Evolutionary conservation across 2,797 vertebrate genomes (phyloP), one percentile per base, ranked within the genome.

Genomic region (Clamator glandarius): DNA sequence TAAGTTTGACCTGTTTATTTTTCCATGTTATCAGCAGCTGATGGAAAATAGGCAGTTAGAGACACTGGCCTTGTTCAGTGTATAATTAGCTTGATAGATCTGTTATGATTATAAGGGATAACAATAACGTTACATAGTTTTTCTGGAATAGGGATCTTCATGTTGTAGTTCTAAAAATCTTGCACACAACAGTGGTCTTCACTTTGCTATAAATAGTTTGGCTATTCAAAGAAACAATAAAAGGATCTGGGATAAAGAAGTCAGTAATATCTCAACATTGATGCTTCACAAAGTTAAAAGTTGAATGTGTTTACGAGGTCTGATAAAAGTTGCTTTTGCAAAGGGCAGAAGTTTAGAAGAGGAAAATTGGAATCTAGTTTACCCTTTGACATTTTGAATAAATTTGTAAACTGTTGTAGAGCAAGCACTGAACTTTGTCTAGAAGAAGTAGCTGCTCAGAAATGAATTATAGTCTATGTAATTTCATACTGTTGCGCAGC

Each of bases 401-500:
- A 9, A 48, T 51, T 23, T 66, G 39, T 66, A 29, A 80, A 54
- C 24, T 68, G 4, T 68, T 75, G 8, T 39, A 24, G 18, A 62
- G 12, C 6, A 23, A 86, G 21, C 14, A 21, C 29, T 41, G 51
- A 86, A 33, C 33, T 63, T 84, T 54, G 64, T 46, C 33, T 35
- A 29, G 72, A 79, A 64, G 29, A 2, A 51, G n/a, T 8, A 52
- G 39, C 35, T 87, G 39, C 39, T 39, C 24, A 58, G 52, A 89
- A 89, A 6, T 2, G 0, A 73, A 11, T 82, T 48, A 28, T 1
- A 8, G 39, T 48, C 35, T 23, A 0, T 16, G 5, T 75, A 61
- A 84, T 26, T 64, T 66, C 10, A 29, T 66, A 15, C 15, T 62
- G 16, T 86, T 90, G 74, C 81, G 83, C 84, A 86, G 90, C 36